Evolutionary conservation across 1,140 invertebrate genomes (phyloP), one percentile per base, ranked within the genome.

Genomic region (Drosophila jambulina): DNA sequence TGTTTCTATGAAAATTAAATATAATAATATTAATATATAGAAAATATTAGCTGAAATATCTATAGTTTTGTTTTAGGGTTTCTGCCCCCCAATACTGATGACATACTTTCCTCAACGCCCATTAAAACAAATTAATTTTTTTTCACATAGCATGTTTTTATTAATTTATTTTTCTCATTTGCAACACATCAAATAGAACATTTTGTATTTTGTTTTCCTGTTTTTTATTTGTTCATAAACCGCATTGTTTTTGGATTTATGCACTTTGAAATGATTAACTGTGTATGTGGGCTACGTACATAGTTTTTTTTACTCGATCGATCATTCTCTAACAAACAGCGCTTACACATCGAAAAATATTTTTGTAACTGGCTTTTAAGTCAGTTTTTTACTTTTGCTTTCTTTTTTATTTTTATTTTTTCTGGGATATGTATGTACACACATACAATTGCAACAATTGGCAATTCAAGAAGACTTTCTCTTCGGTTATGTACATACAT

Each of bases 141-240:
- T 67, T 78, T 81, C 43, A 86, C 70, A 82, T 75, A 64, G 70
- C 63, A 65, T 80, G 48, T 67, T 80, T 78, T 74, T 38, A 38
- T 54, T 54, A 23, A 63, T 84, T 72, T 51, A 65, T 82, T 80
- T 80, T 88, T 80, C 40, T 88, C 64, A 78, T 80, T 88, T 88
- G 32, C 79, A 87, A 87, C 84, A 87, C 84, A 87, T 87, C 84
- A 87, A 87, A 87, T 87, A 80, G 84, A 87, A 87, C 84, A 87
- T 84, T 85, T 65, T 48, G 29, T n/a, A 29, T 62, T 68, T 60
- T 64, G 4, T 27, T 40, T 56, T 45, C 5, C 19, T 49, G 46
- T 70, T 34, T 59, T 70, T 43, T 45, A 45, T 64, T 45, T 82
- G 65, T 63, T 65, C 36, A 75, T 70, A 56, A 80, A 75, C 59